Evolutionary conservation across 2,113 vertebrate species (phyloP), one percentile per base, ranked within the genome.

Genomic region (Antidorcas marsupialis): DNA sequence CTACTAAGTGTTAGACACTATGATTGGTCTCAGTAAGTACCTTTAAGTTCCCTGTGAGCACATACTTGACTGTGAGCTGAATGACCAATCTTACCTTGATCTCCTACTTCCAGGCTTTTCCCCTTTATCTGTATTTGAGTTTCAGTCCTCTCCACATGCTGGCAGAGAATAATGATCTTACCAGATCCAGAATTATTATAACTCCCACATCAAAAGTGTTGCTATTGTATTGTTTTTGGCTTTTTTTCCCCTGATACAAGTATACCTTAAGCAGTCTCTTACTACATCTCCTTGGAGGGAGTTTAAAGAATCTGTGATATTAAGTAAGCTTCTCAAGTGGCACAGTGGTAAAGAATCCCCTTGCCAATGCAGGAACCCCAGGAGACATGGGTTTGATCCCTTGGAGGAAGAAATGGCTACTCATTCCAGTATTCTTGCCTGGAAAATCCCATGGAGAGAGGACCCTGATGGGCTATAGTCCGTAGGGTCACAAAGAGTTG

Each of bases 401-500:
- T 43, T 43, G 36, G 36, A 74, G 21, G 6, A 43, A 74, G 36
- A 74, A 74, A 74, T 74, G 71, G 12, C 21, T 25, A 13, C 21
- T 11, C 11, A 74, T 25, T 74, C 11, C 71, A 25, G 21, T 43
- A 7, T 74, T 43, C 36, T 39, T 74, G 11, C 71, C 36, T 74
- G 36, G 36, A 39, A 74, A 43, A 43, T 25, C 11, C 21, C 21
- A 25, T 74, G 11, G 11, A 43, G 21, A 74, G 5, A 74, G 71
- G 71, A 43, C 36, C 11, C 71, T 43, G 6, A 43, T 0, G 4
- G 19, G 71, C 71, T 43, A 74, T 19, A 74, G 36, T 74, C 36
- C 0, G 0, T 43, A 36, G 71, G 36, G 36, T 43, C 21, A 14
- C 71, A 25, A 43, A 25, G 36, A 43, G 23, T 43, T 74, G 36